These are phyloP conservation scores for Drosophila fulvimacula DNA, from an alignment of 2,888 invertebrate species.

Conservation along the genomic window DNA sequence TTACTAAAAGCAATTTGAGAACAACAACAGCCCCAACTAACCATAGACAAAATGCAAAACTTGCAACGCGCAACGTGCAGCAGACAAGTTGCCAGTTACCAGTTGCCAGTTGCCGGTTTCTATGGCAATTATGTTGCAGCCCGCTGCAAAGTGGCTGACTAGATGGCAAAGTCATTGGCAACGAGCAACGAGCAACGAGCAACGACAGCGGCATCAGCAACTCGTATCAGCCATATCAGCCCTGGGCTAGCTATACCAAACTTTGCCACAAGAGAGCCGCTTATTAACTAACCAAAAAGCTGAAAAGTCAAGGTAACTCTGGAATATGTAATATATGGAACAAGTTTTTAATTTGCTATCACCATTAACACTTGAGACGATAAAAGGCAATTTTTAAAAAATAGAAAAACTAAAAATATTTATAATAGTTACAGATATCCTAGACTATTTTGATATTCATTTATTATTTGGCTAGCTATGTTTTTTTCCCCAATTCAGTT, in stretches of 20 bases:
- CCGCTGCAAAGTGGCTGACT: constrained; percentile 57
- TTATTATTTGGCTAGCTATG: background rate
- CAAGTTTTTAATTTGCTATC: background rate
- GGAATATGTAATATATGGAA: background rate
- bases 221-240: constrained; percentile 42
- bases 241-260: constrained; percentile 28
- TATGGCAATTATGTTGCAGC: constrained; percentile 64
- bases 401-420: background rate
- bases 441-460: background rate
- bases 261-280: constrained; percentile 16
- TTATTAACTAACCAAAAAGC: background rate
- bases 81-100: constrained; percentile 9
- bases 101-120: constrained; percentile 42
- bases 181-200: too few species aligned
- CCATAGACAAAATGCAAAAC: constrained; percentile 56
- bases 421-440: too few species aligned
- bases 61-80: constrained; percentile 12
- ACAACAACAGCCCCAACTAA: constrained; percentile 57
- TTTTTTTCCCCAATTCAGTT: background rate
- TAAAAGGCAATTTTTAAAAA: background rate
- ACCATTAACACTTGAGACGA: background rate
- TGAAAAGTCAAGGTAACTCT: background rate
- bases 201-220: constrained; percentile 44
- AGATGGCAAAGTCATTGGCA: constrained; percentile 50
- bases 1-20: constrained; percentile 74